These are phyloP conservation scores for Pampusana beccarii DNA, from an alignment of 2,113 vertebrate species.

Conservation along the genomic window DNA sequence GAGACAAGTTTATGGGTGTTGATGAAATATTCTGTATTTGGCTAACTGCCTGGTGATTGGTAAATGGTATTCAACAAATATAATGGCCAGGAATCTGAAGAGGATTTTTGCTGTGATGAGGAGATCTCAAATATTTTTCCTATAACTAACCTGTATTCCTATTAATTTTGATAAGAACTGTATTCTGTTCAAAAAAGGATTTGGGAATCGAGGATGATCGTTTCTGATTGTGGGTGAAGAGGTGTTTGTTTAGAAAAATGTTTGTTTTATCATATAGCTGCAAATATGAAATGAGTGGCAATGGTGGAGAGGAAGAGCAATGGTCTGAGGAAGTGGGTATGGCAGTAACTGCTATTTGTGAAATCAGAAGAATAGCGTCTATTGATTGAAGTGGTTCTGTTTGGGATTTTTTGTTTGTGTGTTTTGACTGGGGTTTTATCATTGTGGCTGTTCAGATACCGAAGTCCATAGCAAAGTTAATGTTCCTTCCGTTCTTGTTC, in stretches of 20 bases:
- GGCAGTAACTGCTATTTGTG: background rate
- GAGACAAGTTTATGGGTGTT: background rate
- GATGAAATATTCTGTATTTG: background rate
- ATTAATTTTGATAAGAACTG: background rate
- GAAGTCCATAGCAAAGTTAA: background rate
- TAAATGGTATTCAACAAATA: background rate
- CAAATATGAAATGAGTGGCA: background rate
- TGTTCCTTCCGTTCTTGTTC: background rate
- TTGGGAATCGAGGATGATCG: rapidly evolving
- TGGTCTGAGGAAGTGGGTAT: background rate
- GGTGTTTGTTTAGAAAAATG: background rate
- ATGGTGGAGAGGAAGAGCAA: background rate
- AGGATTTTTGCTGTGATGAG: background rate
- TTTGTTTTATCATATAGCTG: background rate
- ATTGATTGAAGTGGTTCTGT: background rate
- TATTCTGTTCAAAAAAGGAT: background rate
- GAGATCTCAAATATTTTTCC: background rate
- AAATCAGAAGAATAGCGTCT: background rate
- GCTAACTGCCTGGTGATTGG: background rate
- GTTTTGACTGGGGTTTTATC: background rate
- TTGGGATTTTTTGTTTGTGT: background rate
- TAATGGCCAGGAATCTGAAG: background rate
- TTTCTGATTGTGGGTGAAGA: background rate
- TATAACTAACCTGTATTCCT: background rate
- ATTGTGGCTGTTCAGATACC: background rate